Base-by-base conservation (phyloP, 2,113 vertebrate species). In the Holacanthus passer region DNA sequence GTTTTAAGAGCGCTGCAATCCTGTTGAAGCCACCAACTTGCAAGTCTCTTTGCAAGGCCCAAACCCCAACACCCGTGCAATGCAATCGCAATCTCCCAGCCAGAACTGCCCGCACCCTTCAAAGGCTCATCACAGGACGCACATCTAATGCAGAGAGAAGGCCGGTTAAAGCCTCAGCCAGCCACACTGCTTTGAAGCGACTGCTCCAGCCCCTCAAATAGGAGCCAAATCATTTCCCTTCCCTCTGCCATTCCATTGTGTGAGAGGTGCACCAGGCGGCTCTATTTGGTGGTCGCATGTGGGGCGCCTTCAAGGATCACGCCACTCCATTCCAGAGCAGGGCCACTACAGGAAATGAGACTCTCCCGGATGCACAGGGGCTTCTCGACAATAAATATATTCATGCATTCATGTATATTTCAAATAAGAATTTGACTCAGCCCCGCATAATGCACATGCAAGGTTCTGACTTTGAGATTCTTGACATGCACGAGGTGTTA, bases 181-280 rank as follows among this genome's bases (percentile, higher is more conserved):
- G 79, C 69, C 85, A 37, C 29, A 56, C 63, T 16, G 89, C 93
- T 94, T 95, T 93, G 91, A 93, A 93, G 89, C 74, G 59, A 88
- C 88, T 81, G 69, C 68, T 80, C 77, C 66, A 78, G 77, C 70
- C 82, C 73, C 82, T 92, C 87, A 48, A 81, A 89, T 55, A 53
- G 87, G 87, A 92, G 89, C 89, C 80, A 91, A 94, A 92, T 90
- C 77, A 92, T 93, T 94, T 94, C 90, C 89, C 88, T 71, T 87
- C 63, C 87, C 78, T 85, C 78, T 12, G 24, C 82, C 77, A 66
- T 65, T 77, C 87, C 85, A 87, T 89, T 92, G 91, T 90, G 84
- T 16, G 27, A 69, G 82, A 47, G 69, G 75, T 78, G 83, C 81
- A 86, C 86, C 83, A 37, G 81, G 62, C 82, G n/a, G 76, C 64